Evolutionary conservation across 2,113 vertebrate species (phyloP).

Genomic region (Gambusia holbrooki): DNA sequence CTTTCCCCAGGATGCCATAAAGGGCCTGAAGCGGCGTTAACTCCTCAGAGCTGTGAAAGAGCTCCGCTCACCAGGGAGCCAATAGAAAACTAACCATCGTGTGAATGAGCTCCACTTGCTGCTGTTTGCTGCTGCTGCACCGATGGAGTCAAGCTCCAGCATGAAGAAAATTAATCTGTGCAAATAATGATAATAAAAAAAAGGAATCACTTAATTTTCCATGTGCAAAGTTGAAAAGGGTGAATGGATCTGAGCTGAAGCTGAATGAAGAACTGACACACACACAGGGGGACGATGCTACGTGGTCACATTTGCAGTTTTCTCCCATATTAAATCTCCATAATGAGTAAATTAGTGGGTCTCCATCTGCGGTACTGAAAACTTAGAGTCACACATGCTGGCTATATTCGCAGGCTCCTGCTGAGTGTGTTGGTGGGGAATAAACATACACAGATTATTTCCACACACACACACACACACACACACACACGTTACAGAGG

Average conservation of each 20-base stretch:
- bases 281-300: constrained; percentile 12
- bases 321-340: constrained; percentile 60
- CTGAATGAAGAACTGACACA: constrained; percentile 34
- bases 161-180: constrained; percentile 29
- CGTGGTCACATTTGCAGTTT: constrained; percentile 37
- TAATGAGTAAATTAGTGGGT: constrained; percentile 75
- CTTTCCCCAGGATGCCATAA: constrained; percentile 45
- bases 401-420: constrained; percentile 63
- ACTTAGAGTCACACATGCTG: constrained; percentile 68
- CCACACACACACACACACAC: constrained; percentile 27
- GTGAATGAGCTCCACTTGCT: constrained; percentile 42
- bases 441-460: constrained; percentile 68
- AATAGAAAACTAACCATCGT: constrained; percentile 54
- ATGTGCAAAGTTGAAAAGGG: constrained; percentile 24
- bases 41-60: constrained; percentile 58
- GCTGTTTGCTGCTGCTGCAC: constrained; percentile 45
- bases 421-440: constrained; percentile 68
- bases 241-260: constrained; percentile 28
- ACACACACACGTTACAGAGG: constrained; percentile 40
- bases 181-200: constrained; percentile 19
- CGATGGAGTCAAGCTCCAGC: constrained; percentile 23
- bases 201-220: constrained; percentile 9
- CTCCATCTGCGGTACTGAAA: constrained; percentile 72
- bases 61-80: constrained; percentile 61
- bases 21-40: constrained; percentile 63